Base-by-base conservation (phyloP, 2,797 vertebrate species). In the Enteromius anoplus region DNA sequence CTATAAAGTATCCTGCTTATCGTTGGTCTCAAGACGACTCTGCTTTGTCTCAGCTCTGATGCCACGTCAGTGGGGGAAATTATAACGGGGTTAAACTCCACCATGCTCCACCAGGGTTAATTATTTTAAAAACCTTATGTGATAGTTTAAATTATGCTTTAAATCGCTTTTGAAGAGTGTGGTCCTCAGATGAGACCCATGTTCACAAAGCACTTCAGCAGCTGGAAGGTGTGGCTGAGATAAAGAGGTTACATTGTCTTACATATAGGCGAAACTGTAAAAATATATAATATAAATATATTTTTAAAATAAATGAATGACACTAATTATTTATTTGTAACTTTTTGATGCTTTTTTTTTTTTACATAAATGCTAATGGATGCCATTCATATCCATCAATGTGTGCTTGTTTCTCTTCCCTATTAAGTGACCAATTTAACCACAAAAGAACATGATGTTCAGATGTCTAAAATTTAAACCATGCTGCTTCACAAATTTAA, bases 151-250 rank as follows among this genome's bases (percentile, higher is more conserved):
- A 23, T 9, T 71, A 23, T 70, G 53, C 17, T 79, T 12, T 60
- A 23, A 77, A 34, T n/a, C 7, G 69, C 78, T 40, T 26, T 40
- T 42, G 0, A 70, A 58, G n/a, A 47, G 37, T 68, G 40, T 55
- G 64, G 40, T 81, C 32, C 12, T 14, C 14, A 42, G 64, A 47
- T 17, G 32, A 68, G 65, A 75, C 21, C n/a, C 32, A 17, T 55
- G 49, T 69, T 69, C 15, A 82, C 10, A 82, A 21, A 19, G 14
- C 17, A 26, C 60, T 66, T 55, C 29, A 26, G 26, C 51, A 34
- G 72, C 51, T 87, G 84, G 62, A 85, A 86, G 87, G 86, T 88
- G 90, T 88, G 89, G 88, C 89, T 85, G 45, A 79, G 86, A 84
- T 55, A 79, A 7, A 68, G 60, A 32, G 60, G 15, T 65, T 17